These are phyloP conservation scores for Rhabdophis nuchalis DNA, from an alignment of 2,797 vertebrate species.

Conservation along the genomic window DNA sequence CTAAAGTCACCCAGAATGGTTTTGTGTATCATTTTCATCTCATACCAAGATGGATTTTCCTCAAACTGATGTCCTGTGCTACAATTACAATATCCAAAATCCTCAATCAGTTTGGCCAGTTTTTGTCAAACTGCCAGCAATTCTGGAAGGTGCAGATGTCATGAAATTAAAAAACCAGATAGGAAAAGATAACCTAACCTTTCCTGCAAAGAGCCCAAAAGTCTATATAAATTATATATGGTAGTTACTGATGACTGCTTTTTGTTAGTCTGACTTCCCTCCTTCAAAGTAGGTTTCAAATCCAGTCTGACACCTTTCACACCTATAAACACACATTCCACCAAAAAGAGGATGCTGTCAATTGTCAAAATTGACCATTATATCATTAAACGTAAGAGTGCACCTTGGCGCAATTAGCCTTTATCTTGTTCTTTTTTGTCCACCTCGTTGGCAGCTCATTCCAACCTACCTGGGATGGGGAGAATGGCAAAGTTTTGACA, in stretches of 20 bases:
- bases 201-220: not conserved
- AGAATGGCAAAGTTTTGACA: constrained; percentile 83
- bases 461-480: constrained; percentile 87
- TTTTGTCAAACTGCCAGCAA: not conserved
- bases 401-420: not conserved
- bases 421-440: not conserved
- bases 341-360: not conserved
- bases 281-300: not conserved
- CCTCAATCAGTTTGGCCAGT: not conserved
- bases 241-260: not conserved
- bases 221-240: not conserved
- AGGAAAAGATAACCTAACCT: not conserved
- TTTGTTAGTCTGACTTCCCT: not conserved
- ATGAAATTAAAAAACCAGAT: not conserved
- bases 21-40: not conserved
- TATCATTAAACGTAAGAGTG: not conserved
- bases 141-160: not conserved
- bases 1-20: not conserved
- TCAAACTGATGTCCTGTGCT: not conserved
- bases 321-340: not conserved
- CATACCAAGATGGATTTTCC: not conserved
- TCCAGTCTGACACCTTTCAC: not conserved
- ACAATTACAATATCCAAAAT: not conserved
- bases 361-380: not conserved
- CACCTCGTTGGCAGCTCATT: too few relatives aligned